Conservation (phyloP, 2,113 vertebrate species). For the Mastomys coucha region DNA sequence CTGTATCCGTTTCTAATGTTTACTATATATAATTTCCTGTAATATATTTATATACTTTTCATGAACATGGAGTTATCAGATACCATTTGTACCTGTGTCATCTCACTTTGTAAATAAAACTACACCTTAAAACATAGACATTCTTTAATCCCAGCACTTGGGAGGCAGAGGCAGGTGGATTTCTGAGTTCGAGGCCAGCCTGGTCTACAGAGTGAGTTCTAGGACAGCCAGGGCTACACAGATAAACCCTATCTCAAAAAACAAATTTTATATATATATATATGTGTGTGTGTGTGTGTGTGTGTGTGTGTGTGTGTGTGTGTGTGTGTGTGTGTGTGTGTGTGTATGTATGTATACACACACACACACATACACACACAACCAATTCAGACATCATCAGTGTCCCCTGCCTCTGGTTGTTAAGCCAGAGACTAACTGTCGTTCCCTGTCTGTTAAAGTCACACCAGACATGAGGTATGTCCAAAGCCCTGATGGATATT, state of each 20-base stretch:
- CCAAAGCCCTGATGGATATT: background rate
- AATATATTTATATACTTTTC: constrained; percentile 91
- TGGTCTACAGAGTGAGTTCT: no score
- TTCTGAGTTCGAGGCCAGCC: no score
- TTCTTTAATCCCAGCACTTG: no score
- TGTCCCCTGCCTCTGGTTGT: background rate
- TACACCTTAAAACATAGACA: constrained; percentile 79
- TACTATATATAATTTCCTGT: constrained; percentile 87
- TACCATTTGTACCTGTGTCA: constrained; percentile 81
- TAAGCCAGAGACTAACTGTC: background rate
- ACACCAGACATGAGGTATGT: background rate
- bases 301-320: no score
- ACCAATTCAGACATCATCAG: constrained; percentile 10
- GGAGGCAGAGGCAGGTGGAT: no score
- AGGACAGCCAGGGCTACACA: no score
- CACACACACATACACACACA: no score
- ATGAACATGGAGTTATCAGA: constrained; percentile 81
- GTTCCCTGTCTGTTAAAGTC: background rate
- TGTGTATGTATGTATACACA: no score
- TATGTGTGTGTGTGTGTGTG: no score
- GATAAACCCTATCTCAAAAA: no score
- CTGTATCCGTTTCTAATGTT: constrained; percentile 87
- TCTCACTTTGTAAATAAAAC: constrained; percentile 90
- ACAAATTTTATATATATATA: no score
- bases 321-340: no score